Conservation (phyloP, 1,140 invertebrate species). For the Leptinotarsa defecta region DNA sequence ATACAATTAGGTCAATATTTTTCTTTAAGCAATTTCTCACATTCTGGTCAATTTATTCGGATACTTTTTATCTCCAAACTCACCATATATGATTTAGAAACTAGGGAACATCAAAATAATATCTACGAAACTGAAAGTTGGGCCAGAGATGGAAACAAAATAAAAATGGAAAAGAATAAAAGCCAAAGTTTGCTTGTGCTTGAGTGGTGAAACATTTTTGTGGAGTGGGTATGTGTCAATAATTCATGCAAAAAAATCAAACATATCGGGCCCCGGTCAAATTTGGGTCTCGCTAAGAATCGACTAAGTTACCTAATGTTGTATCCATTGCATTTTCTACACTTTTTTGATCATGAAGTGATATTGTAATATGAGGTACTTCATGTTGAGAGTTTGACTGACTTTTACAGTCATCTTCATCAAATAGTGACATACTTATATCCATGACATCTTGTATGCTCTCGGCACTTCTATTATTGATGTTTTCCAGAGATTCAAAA, state of each 20-base stretch:
- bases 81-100: constrained; percentile 34
- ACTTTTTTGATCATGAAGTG: neutral
- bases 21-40: constrained; percentile 34
- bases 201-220: constrained; percentile 19
- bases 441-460: constrained; percentile 39
- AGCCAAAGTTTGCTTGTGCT: constrained; percentile 52
- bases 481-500: constrained; percentile 44
- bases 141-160: constrained; percentile 20
- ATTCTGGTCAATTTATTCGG: constrained; percentile 37
- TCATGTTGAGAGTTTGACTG: neutral
- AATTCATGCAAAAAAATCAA: constrained; percentile 48
- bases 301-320: constrained; percentile 8
- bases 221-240: constrained; percentile 14
- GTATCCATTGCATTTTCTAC: neutral
- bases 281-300: constrained; percentile 28
- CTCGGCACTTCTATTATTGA: constrained; percentile 38
- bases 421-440: constrained; percentile 31
- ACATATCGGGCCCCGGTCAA: constrained; percentile 51
- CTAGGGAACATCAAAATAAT: constrained; percentile 34
- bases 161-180: constrained; percentile 37
- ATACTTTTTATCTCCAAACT: constrained; percentile 37
- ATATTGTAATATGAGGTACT: constrained; percentile 36
- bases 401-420: constrained; percentile 33
- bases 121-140: constrained; percentile 12
- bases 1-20: constrained; percentile 39